Conservation (phyloP, 2,113 vertebrate genomes). For the Hiodon tergisus region DNA sequence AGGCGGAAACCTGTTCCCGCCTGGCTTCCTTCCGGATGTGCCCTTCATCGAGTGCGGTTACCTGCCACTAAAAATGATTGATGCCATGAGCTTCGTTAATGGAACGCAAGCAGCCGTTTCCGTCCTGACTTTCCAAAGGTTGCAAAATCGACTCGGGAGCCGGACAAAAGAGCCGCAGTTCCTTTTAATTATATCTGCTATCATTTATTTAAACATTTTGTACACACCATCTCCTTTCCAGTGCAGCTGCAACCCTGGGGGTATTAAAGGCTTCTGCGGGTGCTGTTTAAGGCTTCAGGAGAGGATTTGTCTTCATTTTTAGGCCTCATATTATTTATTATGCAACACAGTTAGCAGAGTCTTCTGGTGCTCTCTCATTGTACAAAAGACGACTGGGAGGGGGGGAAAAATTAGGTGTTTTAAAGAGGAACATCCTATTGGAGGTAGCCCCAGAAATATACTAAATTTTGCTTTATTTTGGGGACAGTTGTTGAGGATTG, state of each 20-base stretch:
- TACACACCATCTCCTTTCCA: slow-evolving; percentile 62
- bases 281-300: slow-evolving; percentile 50
- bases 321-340: slow-evolving; percentile 25
- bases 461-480: too few species aligned
- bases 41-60: not conserved
- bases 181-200: slow-evolving; percentile 45
- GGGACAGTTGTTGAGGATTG: too few species aligned
- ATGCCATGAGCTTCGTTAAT: not conserved
- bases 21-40: too few species aligned
- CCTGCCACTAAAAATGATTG: not conserved
- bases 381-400: too few species aligned
- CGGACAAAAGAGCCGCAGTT: slow-evolving; percentile 34
- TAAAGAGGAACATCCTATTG: too few species aligned
- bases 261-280: slow-evolving; percentile 46
- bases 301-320: slow-evolving; percentile 45
- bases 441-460: too few species aligned
- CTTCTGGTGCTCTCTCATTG: slow-evolving; percentile 8
- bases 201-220: slow-evolving; percentile 56
- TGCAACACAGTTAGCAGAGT: slow-evolving; percentile 1
- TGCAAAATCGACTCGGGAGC: slow-evolving; percentile 22
- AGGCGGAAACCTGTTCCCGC: not conserved
- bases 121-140: slow-evolving; percentile 1
- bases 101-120: slow-evolving; percentile 5
- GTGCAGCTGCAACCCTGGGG: slow-evolving; percentile 52
- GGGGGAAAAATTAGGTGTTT: too few species aligned